Conservation (phyloP, 2,888 invertebrate species). For the Drosophila monieri region DNA sequence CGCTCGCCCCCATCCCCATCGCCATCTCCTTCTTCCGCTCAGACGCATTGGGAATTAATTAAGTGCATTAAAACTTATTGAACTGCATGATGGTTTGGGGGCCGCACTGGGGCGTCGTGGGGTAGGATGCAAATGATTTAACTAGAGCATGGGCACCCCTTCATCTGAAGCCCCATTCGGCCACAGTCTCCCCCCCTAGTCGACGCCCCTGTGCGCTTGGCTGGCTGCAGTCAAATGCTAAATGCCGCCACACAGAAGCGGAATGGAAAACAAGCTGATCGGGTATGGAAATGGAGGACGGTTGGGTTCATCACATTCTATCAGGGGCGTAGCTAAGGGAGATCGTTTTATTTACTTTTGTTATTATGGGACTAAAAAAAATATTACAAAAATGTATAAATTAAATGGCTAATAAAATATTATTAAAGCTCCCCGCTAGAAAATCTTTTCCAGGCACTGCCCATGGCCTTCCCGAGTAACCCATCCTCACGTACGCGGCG, state of each 20-base stretch:
- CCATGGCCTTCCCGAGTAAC: constrained; percentile 4
- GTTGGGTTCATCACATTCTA: constrained; percentile 10
- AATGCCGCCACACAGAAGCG: constrained; percentile 66
- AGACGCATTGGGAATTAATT: constrained; percentile 72
- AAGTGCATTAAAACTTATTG: constrained; percentile 80
- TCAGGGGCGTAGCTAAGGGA: background rate
- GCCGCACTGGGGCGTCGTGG: background rate
- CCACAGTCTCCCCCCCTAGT: constrained; percentile 4
- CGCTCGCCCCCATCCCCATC: background rate
- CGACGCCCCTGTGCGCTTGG: constrained; percentile 40
- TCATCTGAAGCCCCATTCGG: background rate
- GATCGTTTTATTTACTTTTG: background rate
- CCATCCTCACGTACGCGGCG: constrained; percentile 61
- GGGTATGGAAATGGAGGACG: constrained; percentile 25
- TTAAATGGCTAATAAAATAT: background rate
- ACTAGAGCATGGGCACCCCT: constrained; percentile 55
- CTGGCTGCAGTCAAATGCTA: constrained; percentile 75
- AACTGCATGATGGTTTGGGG: constrained; percentile 54
- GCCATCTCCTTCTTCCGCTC: constrained; percentile 1
- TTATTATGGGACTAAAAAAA: background rate
- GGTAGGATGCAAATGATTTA: constrained; percentile 69
- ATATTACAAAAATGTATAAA: background rate
- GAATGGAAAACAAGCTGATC: constrained; percentile 8
- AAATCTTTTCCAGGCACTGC: constrained; percentile 1
- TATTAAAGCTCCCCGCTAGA: background rate